Conservation (phyloP, 2,113 vertebrate genomes). For the Psephotus haematonotus region DNA sequence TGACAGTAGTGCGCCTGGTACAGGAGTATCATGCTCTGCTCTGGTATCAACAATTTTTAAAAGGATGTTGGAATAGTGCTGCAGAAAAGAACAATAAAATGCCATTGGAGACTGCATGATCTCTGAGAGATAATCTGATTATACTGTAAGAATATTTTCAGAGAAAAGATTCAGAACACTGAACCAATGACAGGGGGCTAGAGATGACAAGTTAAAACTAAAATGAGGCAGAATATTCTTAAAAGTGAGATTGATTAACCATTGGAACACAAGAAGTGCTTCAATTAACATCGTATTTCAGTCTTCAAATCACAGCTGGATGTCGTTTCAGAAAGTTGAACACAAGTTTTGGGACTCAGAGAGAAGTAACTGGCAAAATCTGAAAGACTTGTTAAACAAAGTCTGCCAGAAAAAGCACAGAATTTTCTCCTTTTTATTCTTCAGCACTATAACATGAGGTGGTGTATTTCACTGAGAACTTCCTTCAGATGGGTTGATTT, state of each 20-base stretch:
- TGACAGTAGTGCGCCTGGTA: not conserved
- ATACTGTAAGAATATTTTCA: conserved; percentile 45
- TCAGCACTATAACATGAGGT: not conserved
- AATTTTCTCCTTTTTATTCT: not conserved
- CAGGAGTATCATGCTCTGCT: not conserved
- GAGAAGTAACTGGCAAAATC: not conserved
- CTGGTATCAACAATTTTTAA: not conserved
- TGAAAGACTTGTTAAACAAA: not conserved
- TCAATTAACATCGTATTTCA: not conserved
- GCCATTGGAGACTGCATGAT: not conserved
- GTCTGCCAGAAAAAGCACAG: not conserved
- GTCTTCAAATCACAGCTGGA: not conserved
- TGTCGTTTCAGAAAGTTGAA: conserved; percentile 60
- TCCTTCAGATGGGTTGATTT: not conserved
- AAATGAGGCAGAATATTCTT: conserved; percentile 54
- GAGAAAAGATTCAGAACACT: conserved; percentile 47
- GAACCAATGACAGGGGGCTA: conserved; percentile 19
- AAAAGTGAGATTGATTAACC: conserved; percentile 63
- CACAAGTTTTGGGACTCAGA: not conserved
- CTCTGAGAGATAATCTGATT: conserved; percentile 53
- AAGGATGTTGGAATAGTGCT: not conserved
- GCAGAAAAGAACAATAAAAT: not conserved
- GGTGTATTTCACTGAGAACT: not conserved
- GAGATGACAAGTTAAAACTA: conserved; percentile 48
- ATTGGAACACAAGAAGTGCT: conserved; percentile 46